These are phyloP conservation scores for Euleptes europaea DNA, from an alignment of 2,113 vertebrate species.

Conservation along the genomic window DNA sequence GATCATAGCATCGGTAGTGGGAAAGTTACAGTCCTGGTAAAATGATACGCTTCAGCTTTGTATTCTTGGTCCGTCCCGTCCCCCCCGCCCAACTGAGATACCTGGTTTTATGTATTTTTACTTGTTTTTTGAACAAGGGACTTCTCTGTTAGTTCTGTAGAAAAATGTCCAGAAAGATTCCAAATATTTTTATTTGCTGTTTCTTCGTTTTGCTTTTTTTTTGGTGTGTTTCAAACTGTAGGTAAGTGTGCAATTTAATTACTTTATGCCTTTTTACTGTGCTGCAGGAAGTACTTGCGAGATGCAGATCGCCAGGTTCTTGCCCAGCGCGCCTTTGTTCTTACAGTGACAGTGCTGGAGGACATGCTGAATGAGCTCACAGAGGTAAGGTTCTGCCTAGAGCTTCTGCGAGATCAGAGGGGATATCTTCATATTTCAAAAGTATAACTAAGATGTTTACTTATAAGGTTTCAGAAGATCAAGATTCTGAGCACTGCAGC, in stretches of 20 bases:
- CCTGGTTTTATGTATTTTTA: too few species aligned
- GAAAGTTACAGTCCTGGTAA: too few species aligned
- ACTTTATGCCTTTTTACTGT: background rate
- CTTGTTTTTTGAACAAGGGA: too few species aligned
- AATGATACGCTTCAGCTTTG: too few species aligned
- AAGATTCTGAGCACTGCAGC: conserved; percentile 54
- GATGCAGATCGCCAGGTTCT: conserved; percentile 98
- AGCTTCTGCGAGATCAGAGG: background rate
- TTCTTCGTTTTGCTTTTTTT: background rate
- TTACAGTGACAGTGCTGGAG: conserved; percentile 96
- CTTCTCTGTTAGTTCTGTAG: background rate
- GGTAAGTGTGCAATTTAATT: background rate
- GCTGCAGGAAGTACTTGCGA: conserved; percentile 91
- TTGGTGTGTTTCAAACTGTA: background rate
- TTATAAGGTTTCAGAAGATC: conserved; percentile 69
- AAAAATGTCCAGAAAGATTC: background rate
- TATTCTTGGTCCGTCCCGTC: too few species aligned
- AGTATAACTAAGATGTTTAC: background rate
- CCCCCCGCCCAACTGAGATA: too few species aligned
- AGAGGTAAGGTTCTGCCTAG: conserved; percentile 73
- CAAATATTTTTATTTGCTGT: background rate
- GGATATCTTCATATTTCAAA: conserved; percentile 4
- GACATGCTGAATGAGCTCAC: conserved; percentile 92
- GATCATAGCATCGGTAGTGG: too few species aligned
- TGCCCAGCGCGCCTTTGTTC: conserved; percentile 93